phyloP scores from a whole-genome alignment of 2,113 vertebrate genomes.

The Pardalotus punctatus region DNA sequence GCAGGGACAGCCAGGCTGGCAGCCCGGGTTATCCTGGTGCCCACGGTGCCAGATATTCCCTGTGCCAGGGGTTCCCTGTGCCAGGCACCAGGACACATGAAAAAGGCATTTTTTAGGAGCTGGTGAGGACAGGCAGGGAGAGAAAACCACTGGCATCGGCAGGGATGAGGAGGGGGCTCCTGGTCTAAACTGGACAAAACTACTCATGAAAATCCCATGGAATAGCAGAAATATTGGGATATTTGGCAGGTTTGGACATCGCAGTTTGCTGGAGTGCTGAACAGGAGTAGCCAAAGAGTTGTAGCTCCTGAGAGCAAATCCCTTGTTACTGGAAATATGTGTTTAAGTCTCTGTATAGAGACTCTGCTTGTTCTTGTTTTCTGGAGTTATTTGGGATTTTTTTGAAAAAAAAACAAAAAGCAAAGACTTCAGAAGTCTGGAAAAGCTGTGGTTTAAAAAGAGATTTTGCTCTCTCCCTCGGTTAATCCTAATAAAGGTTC shows the following conservation, averaged over 20 bases:
- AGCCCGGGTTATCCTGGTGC: not conserved
- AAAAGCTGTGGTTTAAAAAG: not conserved
- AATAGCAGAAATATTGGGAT: fast-evolving
- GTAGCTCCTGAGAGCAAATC: not conserved
- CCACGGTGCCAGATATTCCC: not conserved
- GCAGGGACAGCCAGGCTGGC: not conserved
- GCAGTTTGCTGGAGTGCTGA: not conserved
- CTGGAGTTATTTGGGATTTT: not conserved
- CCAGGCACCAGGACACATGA: fast-evolving
- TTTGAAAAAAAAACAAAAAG: not conserved
- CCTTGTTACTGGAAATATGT: not conserved
- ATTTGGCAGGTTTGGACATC: fast-evolving
- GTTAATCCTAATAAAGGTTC: not conserved
- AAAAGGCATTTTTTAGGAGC: fast-evolving
- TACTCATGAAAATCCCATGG: fast-evolving
- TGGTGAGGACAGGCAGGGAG: not conserved
- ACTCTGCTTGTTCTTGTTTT: not conserved
- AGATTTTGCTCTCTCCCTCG: not conserved
- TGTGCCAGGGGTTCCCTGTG: not conserved
- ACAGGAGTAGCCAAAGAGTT: not conserved
- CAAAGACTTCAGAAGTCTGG: not conserved
- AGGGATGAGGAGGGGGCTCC: not conserved
- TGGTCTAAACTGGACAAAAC: not conserved
- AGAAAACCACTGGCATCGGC: fast-evolving
- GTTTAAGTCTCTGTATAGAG: fast-evolving